These are phyloP conservation scores for Pantherophis alleghaniensis DNA, from an alignment of 2,797 vertebrate genomes.

Conservation along the genomic window DNA sequence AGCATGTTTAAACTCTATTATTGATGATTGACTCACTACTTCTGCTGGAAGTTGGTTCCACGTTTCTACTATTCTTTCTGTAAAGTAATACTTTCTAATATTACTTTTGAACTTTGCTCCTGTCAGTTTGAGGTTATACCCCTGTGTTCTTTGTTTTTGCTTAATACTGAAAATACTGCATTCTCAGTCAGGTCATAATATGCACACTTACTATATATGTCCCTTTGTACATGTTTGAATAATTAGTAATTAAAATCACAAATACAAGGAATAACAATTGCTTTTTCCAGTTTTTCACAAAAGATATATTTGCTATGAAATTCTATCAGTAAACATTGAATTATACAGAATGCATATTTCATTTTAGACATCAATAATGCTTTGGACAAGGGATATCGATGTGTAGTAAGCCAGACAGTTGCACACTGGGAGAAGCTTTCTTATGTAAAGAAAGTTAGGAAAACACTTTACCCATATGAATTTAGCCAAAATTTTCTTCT, in stretches of 20 bases:
- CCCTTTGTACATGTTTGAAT: not conserved
- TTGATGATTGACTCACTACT: not conserved
- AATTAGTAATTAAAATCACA: not conserved
- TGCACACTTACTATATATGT: not conserved
- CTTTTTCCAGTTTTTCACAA: not conserved
- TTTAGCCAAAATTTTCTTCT: not conserved
- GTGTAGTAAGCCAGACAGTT: not conserved
- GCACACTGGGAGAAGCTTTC: not conserved
- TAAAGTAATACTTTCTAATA: not conserved
- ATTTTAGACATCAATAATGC: not conserved
- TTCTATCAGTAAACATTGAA: not conserved
- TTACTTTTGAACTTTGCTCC: not conserved
- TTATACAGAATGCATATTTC: not conserved
- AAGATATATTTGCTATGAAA: not conserved
- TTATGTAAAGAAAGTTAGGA: not conserved
- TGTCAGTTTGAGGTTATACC: not conserved
- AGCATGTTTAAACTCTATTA: not conserved
- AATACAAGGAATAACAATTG: not conserved
- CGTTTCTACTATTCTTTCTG: not conserved
- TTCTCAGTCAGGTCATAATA: not conserved
- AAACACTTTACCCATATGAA: not conserved
- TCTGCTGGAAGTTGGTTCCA: not conserved
- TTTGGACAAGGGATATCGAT: not conserved
- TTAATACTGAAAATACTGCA: not conserved
- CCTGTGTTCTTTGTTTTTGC: not conserved